Percentiles rank a stretch among this genome's conserved stretches.
phyloP scores from a whole-genome alignment of 2,113 vertebrate genomes.

The Lampris megalopsis region DNA sequence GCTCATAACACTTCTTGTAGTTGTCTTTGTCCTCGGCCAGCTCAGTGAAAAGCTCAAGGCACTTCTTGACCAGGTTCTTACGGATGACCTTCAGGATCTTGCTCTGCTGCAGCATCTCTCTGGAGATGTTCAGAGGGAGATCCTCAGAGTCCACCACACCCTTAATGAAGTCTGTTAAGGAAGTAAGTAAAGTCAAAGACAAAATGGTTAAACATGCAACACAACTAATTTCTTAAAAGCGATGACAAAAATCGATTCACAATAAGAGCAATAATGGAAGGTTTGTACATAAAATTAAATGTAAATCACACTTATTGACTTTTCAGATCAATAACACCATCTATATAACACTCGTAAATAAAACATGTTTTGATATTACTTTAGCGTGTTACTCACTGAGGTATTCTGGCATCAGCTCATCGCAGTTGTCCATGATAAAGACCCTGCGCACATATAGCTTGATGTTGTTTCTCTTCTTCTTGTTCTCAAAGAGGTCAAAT shows the following conservation, averaged over 20 bases:
- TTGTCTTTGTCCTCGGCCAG: constrained; percentile 96
- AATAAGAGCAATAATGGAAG: too few relatives aligned
- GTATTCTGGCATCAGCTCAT: constrained; percentile 96
- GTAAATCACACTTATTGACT: too few relatives aligned
- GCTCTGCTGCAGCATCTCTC: constrained; percentile 98
- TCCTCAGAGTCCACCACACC: constrained; percentile 99
- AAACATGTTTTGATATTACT: too few relatives aligned
- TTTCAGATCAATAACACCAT: too few relatives aligned
- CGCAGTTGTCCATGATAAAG: constrained; percentile 99
- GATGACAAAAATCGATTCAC: too few relatives aligned
- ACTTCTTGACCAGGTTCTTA: constrained; percentile 98
- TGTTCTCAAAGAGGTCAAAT: constrained; percentile 96
- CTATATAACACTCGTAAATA: too few relatives aligned
- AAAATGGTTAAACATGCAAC: not conserved
- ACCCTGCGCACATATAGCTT: constrained; percentile 97
- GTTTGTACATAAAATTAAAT: too few relatives aligned
- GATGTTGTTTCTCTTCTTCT: constrained; percentile 97
- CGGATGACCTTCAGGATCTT: constrained; percentile 98
- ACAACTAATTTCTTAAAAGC: not conserved
- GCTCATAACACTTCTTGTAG: constrained; percentile 96
- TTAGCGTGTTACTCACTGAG: constrained; percentile 87
- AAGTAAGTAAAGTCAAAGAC: constrained; percentile 9
- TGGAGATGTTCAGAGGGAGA: constrained; percentile 96
- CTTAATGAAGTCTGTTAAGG: constrained; percentile 89
- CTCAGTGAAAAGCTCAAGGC: constrained; percentile 94